These are phyloP conservation scores for Cryptocephalus moraei DNA, from an alignment of 2,888 invertebrate genomes.

Conservation along the genomic window DNA sequence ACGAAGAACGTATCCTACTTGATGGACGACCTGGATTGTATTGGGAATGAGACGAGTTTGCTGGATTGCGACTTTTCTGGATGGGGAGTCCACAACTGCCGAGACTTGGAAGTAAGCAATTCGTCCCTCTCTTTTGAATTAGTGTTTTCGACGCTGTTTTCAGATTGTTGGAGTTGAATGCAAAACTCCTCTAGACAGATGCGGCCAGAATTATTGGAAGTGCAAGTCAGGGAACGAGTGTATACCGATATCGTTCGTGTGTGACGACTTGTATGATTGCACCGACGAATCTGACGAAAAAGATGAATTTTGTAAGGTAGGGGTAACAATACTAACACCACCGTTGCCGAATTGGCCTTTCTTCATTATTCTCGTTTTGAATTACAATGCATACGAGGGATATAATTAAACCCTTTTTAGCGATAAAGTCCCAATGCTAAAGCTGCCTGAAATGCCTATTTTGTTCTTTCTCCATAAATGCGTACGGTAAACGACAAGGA, in stretches of 20 bases:
- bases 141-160: background rate
- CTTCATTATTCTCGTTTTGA: no score
- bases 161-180: slow-evolving; percentile 53
- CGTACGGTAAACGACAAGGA: no score
- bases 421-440: no score
- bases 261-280: slow-evolving; percentile 56
- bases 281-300: slow-evolving; percentile 55
- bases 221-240: slow-evolving; percentile 51
- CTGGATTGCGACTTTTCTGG: slow-evolving; percentile 59
- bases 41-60: slow-evolving; percentile 55
- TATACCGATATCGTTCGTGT: slow-evolving; percentile 50
- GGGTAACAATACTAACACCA: slow-evolving; percentile 7
- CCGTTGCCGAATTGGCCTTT: no score
- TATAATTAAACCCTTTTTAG: no score
- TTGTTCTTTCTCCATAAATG: no score
- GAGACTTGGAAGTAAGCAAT: slow-evolving; percentile 46
- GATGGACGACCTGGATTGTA: slow-evolving; percentile 59
- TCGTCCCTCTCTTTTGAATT: background rate
- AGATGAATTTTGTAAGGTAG: slow-evolving; percentile 47
- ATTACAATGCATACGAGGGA: no score
- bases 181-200: slow-evolving; percentile 46
- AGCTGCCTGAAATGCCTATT: no score
- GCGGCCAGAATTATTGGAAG: slow-evolving; percentile 51
- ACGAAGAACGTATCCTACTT: slow-evolving; percentile 45
- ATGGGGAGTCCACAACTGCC: slow-evolving; percentile 66